Percentiles rank a stretch among this genome's conserved stretches.
Evolutionary conservation across 2,888 invertebrate genomes (phyloP).

Genomic region (Syrista parreyssii): DNA sequence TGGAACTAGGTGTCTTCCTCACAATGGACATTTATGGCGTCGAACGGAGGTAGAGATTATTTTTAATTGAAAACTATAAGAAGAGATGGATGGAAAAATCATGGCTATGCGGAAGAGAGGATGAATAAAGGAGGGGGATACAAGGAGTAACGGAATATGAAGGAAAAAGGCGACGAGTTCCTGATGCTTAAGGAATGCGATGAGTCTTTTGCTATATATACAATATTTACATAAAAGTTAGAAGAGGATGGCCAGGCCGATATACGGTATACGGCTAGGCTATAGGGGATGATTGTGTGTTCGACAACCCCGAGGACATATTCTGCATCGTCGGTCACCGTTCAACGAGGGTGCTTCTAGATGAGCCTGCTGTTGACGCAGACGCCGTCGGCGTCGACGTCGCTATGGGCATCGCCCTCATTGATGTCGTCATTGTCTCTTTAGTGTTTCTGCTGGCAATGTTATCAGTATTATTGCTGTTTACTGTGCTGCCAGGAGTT

Average conservation of each 20-base stretch:
- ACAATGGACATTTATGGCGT: neutral
- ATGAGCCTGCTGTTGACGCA: neutral
- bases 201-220: slow-evolving; percentile 47
- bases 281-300: neutral
- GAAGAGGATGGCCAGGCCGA: neutral
- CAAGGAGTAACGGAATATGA: neutral
- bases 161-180: neutral
- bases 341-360: slow-evolving; percentile 37
- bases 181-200: slow-evolving; percentile 53
- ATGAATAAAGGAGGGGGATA: neutral
- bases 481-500: slow-evolving; percentile 40
- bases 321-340: slow-evolving; percentile 51
- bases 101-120: neutral
- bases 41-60: neutral
- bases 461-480: neutral
- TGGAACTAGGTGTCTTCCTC: neutral
- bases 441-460: neutral
- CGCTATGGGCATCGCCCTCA: slow-evolving; percentile 17
- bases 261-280: slow-evolving; percentile 3
- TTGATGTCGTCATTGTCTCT: neutral
- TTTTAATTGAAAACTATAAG: neutral
- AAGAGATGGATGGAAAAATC: neutral
- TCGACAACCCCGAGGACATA: slow-evolving; percentile 12
- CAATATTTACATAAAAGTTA: slow-evolving; percentile 50
- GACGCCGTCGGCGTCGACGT: slow-evolving; percentile 19